These are phyloP conservation scores for Vimba vimba DNA, from an alignment of 2,113 vertebrate species.

Conservation along the genomic window DNA sequence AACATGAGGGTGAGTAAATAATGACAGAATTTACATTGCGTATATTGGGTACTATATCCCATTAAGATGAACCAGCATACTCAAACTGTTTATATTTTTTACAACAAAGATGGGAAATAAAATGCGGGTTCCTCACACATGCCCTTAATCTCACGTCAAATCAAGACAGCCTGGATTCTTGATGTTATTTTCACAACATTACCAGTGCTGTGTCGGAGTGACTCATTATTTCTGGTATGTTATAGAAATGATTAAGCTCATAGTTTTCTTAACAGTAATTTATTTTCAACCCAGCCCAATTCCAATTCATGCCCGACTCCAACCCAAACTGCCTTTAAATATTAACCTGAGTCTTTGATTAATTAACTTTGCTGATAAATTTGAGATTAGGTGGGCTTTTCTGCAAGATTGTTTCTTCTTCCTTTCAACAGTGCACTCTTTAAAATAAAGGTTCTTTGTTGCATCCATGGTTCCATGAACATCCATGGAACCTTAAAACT, in stretches of 20 bases:
- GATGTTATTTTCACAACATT: slow-evolving; percentile 9
- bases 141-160: not conserved
- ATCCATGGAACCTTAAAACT: no score
- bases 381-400: not conserved
- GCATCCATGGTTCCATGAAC: no score
- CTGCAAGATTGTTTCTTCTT: not conserved
- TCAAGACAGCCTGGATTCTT: not conserved
- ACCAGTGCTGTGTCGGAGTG: not conserved
- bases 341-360: slow-evolving; percentile 1
- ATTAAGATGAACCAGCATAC: slow-evolving; percentile 1
- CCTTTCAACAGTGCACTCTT: no score
- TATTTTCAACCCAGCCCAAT: not conserved
- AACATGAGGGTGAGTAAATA: not conserved
- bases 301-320: not conserved
- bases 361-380: slow-evolving; percentile 23
- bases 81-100: slow-evolving; percentile 17
- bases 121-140: slow-evolving; percentile 19
- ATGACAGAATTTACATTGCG: not conserved
- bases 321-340: not conserved
- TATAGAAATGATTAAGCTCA: slow-evolving; percentile 14
- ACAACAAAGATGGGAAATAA: not conserved
- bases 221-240: not conserved
- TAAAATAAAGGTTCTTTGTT: no score
- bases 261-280: not conserved
- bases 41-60: not conserved